Evolutionary conservation across 2,888 invertebrate species (phyloP).

Genomic region (Hyposoter didymator): DNA sequence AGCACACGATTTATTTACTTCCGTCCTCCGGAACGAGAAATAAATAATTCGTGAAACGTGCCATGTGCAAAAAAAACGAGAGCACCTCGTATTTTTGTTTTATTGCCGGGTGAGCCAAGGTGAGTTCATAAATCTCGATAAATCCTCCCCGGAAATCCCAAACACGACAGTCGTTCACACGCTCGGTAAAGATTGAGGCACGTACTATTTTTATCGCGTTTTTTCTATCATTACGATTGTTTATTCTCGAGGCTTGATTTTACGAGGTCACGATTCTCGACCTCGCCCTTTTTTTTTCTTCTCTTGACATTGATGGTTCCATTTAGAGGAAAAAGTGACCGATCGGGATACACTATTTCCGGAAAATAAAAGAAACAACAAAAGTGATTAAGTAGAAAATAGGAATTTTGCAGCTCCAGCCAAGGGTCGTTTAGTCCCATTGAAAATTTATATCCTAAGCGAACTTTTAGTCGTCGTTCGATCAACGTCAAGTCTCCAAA

Average conservation of each 20-base stretch:
- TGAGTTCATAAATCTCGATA: conserved; percentile 48
- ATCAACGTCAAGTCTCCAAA: neutral
- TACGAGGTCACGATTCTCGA: conserved; percentile 60
- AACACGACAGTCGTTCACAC: conserved; percentile 19
- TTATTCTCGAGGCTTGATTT: conserved; percentile 38
- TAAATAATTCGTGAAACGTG: conserved; percentile 7
- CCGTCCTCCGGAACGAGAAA: neutral
- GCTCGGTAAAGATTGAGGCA: conserved; percentile 24
- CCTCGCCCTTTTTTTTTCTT: conserved; percentile 26
- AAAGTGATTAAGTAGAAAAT: neutral
- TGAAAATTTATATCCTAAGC: neutral
- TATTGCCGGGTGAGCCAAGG: neutral
- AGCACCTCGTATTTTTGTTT: conserved; percentile 24
- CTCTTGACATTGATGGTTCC: neutral
- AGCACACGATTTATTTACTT: neutral
- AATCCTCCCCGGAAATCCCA: conserved; percentile 48
- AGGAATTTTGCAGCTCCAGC: neutral
- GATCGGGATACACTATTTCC: neutral
- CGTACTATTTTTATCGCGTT: conserved; percentile 41
- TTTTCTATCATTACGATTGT: conserved; percentile 34
- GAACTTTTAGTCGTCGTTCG: neutral
- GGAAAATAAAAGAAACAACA: neutral
- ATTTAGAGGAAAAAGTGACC: neutral
- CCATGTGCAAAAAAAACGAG: neutral
- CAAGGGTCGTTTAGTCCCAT: neutral